phyloP scores from a whole-genome alignment of 2,113 vertebrate species.

The Paralichthys olivaceus region DNA sequence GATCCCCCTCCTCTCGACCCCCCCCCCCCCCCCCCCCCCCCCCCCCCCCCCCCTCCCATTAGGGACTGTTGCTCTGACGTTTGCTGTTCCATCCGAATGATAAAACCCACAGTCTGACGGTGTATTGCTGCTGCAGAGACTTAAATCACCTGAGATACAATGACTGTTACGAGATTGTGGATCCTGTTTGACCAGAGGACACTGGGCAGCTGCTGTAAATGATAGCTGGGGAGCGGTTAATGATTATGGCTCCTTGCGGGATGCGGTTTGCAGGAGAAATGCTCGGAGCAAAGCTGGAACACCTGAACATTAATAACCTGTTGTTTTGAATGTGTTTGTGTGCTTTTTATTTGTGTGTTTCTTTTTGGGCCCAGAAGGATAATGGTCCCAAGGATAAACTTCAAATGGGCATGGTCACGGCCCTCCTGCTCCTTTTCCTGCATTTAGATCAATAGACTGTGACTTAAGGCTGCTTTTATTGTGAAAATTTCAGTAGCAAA shows the following conservation, averaged over 20 bases:
- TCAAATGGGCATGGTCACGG: slow-evolving; percentile 13
- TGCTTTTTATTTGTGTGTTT: slow-evolving; percentile 51
- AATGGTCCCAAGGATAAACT: slow-evolving; percentile 42
- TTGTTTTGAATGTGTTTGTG: slow-evolving; percentile 57
- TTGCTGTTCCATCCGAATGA: slow-evolving; percentile 54
- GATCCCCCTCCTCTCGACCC: not conserved
- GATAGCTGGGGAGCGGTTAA: slow-evolving; percentile 56
- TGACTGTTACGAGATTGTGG: slow-evolving; percentile 36
- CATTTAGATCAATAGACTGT: slow-evolving; percentile 27
- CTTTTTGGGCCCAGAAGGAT: slow-evolving; percentile 46
- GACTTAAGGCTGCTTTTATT: too few species aligned
- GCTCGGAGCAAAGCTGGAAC: slow-evolving; percentile 57
- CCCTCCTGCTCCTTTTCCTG: not conserved
- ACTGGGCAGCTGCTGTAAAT: slow-evolving; percentile 70
- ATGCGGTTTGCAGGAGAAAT: slow-evolving; percentile 58
- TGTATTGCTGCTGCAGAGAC: slow-evolving; percentile 39
- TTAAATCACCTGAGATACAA: slow-evolving; percentile 55
- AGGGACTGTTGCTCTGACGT: slow-evolving; percentile 40
- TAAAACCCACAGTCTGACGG: slow-evolving; percentile 65
- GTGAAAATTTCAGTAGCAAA: too few species aligned
- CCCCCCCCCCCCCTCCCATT: slow-evolving; percentile 33
- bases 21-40: slow-evolving; percentile 6
- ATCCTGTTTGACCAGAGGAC: slow-evolving; percentile 68
- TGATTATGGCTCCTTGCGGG: slow-evolving; percentile 68
- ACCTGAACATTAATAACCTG: slow-evolving; percentile 71